A percentile compares a stretch with the other conserved stretches of the same genome.
phyloP scores from a whole-genome alignment of 2,797 vertebrate species.

The Microctenopoma stevenorrisi region DNA sequence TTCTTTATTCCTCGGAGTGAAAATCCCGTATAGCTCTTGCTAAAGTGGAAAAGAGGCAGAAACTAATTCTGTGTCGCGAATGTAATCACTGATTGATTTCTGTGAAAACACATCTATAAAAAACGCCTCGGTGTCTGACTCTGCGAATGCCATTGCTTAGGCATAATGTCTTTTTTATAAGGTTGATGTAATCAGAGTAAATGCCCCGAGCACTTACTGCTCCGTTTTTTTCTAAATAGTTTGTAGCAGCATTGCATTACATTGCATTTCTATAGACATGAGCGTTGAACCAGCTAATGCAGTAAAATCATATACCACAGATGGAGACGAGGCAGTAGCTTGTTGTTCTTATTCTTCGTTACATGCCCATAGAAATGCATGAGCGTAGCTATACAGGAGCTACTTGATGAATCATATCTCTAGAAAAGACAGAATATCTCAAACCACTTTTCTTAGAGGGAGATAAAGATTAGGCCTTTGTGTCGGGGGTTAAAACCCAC shows the following conservation, averaged over 20 bases:
- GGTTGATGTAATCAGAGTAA: conserved; percentile 49
- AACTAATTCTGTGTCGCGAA: not conserved
- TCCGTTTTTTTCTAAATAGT: conserved; percentile 25
- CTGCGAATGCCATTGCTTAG: conserved; percentile 17
- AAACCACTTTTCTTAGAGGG: conserved; percentile 21
- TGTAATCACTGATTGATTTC: conserved; percentile 37
- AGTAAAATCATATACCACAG: conserved; percentile 26
- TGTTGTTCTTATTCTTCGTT: conserved; percentile 5
- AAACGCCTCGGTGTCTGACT: conserved; percentile 20
- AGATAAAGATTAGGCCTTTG: conserved; percentile 33
- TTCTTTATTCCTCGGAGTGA: not conserved
- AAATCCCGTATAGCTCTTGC: conserved; percentile 6
- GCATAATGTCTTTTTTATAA: conserved; percentile 33
- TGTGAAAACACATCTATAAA: conserved; percentile 25
- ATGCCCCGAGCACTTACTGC: conserved; percentile 27
- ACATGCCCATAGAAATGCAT: not conserved
- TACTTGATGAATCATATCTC: conserved; percentile 19
- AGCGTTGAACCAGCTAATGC: conserved; percentile 49
- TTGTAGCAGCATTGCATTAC: conserved; percentile 44
- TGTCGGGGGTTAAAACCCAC: conserved; percentile 54
- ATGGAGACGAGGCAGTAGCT: conserved; percentile 1
- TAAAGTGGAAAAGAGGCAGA: not conserved
- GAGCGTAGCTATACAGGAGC: not conserved
- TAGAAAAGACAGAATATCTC: conserved; percentile 22
- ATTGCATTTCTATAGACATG: conserved; percentile 46